phyloP scores from a whole-genome alignment of 2,888 invertebrate genomes.

The Agrochola litura region DNA sequence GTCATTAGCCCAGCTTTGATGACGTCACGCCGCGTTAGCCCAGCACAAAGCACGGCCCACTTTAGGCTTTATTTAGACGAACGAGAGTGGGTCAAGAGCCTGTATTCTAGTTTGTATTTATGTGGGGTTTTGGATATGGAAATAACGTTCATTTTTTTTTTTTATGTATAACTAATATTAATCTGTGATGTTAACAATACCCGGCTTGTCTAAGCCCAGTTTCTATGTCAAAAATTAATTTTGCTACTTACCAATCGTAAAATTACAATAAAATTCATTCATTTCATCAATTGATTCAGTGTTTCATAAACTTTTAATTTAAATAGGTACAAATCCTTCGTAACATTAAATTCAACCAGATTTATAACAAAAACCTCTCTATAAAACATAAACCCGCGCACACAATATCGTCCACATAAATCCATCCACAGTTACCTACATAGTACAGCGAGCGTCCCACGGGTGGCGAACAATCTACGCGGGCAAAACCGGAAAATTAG shows the following conservation, averaged over 20 bases:
- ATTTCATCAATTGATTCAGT: neutral
- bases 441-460: slow-evolving; percentile 68
- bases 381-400: slow-evolving; percentile 5
- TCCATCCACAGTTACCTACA: slow-evolving; percentile 52
- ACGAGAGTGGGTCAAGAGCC: slow-evolving; percentile 70
- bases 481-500: slow-evolving; percentile 89
- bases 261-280: too few relatives aligned
- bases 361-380: slow-evolving; percentile 17
- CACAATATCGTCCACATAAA: slow-evolving; percentile 53
- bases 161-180: neutral
- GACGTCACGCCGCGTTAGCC: slow-evolving; percentile 82
- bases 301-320: neutral
- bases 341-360: neutral
- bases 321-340: neutral
- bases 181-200: neutral
- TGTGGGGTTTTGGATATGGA: slow-evolving; percentile 8
- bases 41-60: slow-evolving; percentile 68
- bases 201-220: too few relatives aligned
- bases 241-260: too few relatives aligned
- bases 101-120: slow-evolving; percentile 20
- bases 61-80: slow-evolving; percentile 70
- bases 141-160: slow-evolving; percentile 2
- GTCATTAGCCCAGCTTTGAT: slow-evolving; percentile 80
- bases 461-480: slow-evolving; percentile 83
- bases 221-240: neutral